Conservation (phyloP, 2,113 vertebrate species). For the Aleadryas rufinucha region DNA sequence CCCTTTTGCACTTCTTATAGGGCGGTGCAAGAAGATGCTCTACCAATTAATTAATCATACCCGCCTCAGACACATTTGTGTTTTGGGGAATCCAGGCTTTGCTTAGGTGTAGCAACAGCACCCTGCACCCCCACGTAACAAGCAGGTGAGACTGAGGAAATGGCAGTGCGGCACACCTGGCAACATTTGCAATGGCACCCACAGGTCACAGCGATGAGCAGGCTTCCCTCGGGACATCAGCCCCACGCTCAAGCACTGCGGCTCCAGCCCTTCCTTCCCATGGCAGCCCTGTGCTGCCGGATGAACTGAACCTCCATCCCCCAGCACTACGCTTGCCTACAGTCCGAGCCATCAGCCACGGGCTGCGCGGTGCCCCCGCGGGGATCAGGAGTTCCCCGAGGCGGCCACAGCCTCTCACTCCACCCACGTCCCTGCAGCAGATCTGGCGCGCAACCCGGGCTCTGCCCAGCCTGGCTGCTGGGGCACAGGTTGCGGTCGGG, state of each 20-base stretch:
- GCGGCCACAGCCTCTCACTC: background rate
- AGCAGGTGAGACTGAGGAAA: background rate
- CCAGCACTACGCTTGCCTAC: accelerated
- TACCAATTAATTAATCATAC: background rate
- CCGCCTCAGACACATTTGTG: accelerated
- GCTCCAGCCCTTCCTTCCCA: background rate
- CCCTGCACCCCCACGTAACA: accelerated
- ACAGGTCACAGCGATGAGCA: background rate
- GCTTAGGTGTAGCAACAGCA: background rate
- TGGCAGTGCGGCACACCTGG: accelerated
- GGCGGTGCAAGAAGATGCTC: accelerated
- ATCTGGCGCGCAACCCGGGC: too few species aligned
- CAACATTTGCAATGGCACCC: background rate
- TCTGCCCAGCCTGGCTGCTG: background rate
- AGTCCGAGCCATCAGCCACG: background rate
- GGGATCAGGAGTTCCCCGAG: accelerated
- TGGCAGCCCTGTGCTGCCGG: background rate
- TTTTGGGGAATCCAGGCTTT: background rate
- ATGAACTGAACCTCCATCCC: background rate
- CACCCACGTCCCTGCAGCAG: background rate
- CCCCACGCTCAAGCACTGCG: accelerated
- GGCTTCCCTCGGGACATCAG: background rate
- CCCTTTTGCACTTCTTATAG: background rate
- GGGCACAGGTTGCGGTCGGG: accelerated
- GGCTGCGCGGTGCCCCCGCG: accelerated